phyloP scores from a whole-genome alignment of 92 coral and sea anemone species.

The Actinernus sp. region DNA sequence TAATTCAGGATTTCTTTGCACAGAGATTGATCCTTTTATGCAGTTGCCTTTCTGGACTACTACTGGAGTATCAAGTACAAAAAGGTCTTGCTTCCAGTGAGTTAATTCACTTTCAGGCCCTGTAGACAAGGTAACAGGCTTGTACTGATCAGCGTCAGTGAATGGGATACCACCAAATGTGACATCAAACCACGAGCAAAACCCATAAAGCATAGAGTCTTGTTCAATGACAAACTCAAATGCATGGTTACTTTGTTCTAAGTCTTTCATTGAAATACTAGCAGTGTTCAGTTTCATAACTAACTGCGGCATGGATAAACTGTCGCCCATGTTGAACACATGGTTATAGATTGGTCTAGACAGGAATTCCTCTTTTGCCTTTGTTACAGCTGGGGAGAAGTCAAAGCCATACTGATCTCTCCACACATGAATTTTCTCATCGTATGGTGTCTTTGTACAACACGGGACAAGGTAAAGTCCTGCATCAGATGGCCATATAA shows the following conservation, averaged over 20 bases:
- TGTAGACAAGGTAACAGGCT: conserved; percentile 68
- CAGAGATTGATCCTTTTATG: conserved; percentile 66
- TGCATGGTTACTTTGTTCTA: conserved; percentile 63
- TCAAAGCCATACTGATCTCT: conserved; percentile 95
- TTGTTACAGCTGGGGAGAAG: conserved; percentile 76
- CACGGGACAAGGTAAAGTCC: conserved; percentile 84
- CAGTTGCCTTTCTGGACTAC: conserved; percentile 61
- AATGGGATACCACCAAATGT: conserved; percentile 75
- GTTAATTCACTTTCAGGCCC: conserved; percentile 74
- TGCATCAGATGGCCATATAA: conserved; percentile 92
- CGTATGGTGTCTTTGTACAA: conserved; percentile 68
- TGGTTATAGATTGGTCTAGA: conserved; percentile 83
- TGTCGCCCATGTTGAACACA: conserved; percentile 62
- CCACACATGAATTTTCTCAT: conserved; percentile 84
- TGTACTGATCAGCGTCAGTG: neutral
- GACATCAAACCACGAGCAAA: conserved; percentile 96
- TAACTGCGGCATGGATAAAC: conserved; percentile 66
- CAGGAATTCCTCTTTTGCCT: conserved; percentile 86
- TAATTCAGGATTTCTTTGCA: conserved; percentile 79
- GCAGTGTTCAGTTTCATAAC: conserved; percentile 72
- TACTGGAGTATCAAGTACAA: conserved; percentile 83
- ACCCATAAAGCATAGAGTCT: conserved; percentile 81
- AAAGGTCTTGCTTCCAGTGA: conserved; percentile 96
- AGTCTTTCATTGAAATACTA: conserved; percentile 39
- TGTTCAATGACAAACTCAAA: conserved; percentile 74